Evolutionary conservation across 2,797 vertebrate species (phyloP), one percentile per base, ranked within the genome.

Genomic region (Lacerta agilis): DNA sequence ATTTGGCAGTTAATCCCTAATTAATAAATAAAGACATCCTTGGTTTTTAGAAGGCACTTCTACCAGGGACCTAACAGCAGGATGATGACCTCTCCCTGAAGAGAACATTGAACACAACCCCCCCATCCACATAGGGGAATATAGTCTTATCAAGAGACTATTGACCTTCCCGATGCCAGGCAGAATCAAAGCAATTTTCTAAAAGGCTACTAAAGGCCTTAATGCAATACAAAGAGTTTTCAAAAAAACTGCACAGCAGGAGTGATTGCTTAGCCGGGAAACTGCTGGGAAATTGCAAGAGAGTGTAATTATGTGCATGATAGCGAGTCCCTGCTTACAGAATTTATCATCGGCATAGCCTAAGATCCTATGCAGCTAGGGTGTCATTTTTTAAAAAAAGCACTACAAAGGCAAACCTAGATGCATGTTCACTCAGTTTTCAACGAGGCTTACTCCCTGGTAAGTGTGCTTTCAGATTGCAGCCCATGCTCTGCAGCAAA

Each of bases 1-100:
- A 36, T 80, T 80, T 27, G 41, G 67, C 49, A n/a, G 67, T 80
- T 86, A 80, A 86, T 80, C 66, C 78, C 78, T 80, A 86, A 86
- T 86, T 79, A 79, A 80, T 72, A 73, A 72, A 86, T 80, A 86
- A 69, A 86, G 33, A 72, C 49, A 72, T 13, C 67, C 33, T 61
- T 86, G 67, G 64, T 17, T 86, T 69, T 73, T 80, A 80, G 36
- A 86, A 80, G 67, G n/a, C 67, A 73, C 27, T 61, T 72, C 58
- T 36, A 58, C 9, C 36, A 76, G 15, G 33, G 49, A n/a, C 72
- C 45, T 80, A 86, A 80, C 45, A 38, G 11, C 36, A 79, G 2
- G 64, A 55, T 8, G 25, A 23, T 72, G 85, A 80, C 45, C 67
- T 72, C 43, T 80, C 45, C 36, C 17, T 58, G 45, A 41, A 88